Percentiles rank a stretch among this genome's conserved stretches.
Conservation (phyloP, 2,888 invertebrate species). For the Seira musarum region DNA sequence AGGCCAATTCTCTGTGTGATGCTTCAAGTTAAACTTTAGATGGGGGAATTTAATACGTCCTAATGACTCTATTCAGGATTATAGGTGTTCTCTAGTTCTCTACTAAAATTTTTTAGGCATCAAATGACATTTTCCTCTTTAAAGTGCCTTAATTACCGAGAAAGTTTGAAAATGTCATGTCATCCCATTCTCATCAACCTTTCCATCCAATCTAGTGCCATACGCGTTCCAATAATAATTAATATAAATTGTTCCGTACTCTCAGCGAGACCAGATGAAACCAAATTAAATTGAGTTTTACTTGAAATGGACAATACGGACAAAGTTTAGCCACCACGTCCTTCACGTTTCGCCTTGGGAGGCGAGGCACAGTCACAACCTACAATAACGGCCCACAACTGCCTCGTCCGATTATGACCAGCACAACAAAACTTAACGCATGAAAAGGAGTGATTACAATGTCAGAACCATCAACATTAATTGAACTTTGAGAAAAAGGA, state of each 20-base stretch:
- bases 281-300: not conserved
- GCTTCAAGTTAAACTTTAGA: not conserved
- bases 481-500: not conserved
- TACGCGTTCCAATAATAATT: not conserved
- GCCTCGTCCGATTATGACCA: no score
- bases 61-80: not conserved
- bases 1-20: constrained; percentile 53
- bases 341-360: not conserved
- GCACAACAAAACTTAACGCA: not conserved
- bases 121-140: not conserved
- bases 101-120: not conserved
- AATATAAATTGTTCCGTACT: not conserved
- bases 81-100: not conserved
- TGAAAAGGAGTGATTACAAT: not conserved
- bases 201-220: not conserved
- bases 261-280: not conserved
- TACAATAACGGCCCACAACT: no score
- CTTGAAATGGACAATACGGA: no score
- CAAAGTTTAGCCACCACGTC: not conserved
- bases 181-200: not conserved
- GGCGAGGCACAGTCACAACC: not conserved
- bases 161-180: not conserved
- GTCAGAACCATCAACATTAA: constrained; percentile 6
- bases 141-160: not conserved
- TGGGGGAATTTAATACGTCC: constrained; percentile 3